Conservation (phyloP, 2,888 invertebrate species). For the Aleiodes testaceus region DNA sequence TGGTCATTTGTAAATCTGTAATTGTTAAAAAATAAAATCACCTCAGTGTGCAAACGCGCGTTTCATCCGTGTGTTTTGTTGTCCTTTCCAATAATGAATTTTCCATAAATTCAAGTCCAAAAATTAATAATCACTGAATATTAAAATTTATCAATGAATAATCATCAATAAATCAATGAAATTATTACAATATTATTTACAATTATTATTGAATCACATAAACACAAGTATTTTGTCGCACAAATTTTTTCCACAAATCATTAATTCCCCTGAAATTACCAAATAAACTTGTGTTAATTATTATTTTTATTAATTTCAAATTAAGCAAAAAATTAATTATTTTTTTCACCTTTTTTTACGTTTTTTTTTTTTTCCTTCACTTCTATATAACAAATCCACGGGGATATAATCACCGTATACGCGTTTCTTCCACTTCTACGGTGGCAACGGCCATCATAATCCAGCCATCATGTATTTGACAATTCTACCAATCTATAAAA, state of each 20-base stretch:
- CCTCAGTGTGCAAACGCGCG: conserved; percentile 33
- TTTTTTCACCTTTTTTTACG: no score
- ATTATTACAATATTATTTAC: no score
- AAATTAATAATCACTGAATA: no score
- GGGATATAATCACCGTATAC: conserved; percentile 58
- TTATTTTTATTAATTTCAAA: neutral
- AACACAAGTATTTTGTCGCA: no score
- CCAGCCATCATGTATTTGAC: conserved; percentile 65
- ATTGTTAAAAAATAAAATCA: conserved; percentile 4
- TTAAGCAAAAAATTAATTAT: no score
- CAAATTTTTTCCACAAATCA: no score
- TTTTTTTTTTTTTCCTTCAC: neutral
- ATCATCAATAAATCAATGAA: no score
- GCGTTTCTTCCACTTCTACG: conserved; percentile 67
- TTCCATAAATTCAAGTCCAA: no score
- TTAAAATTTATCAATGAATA: conserved; percentile 42
- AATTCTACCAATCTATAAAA: conserved; percentile 64
- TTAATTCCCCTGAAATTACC: no score
- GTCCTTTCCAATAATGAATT: conserved; percentile 39
- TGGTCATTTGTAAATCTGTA: neutral
- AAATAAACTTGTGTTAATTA: no score
- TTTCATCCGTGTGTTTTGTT: conserved; percentile 42
- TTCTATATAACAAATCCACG: conserved; percentile 3
- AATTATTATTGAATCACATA: no score
- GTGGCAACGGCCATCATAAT: conserved; percentile 66